phyloP scores from a whole-genome alignment of 2,113 vertebrate genomes.

The Mesembrinibis cayennensis region DNA sequence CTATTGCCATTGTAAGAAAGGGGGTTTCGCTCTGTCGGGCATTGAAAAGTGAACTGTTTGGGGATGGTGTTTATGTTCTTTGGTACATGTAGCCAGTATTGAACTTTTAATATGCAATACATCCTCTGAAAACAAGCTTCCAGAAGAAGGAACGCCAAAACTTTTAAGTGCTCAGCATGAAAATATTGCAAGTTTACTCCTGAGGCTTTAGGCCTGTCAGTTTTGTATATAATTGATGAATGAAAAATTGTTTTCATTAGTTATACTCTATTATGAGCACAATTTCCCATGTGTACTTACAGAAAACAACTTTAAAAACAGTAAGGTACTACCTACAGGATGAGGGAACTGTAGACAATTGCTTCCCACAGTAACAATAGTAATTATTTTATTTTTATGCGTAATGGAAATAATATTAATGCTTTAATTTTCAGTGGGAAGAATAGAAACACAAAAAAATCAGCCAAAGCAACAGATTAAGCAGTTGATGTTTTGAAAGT shows the following conservation, averaged over 20 bases:
- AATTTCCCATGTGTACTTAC: neutral
- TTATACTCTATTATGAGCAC: neutral
- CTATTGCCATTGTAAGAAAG: conserved; percentile 24
- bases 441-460: neutral
- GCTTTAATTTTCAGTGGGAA: neutral
- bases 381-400: neutral
- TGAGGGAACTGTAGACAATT: neutral
- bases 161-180: conserved; percentile 30
- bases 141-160: conserved; percentile 36
- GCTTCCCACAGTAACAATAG: neutral
- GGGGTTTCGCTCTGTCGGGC: conserved; percentile 11
- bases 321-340: neutral
- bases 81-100: conserved; percentile 52
- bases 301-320: neutral
- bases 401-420: neutral
- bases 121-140: conserved; percentile 67
- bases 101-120: conserved; percentile 56
- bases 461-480: conserved; percentile 4
- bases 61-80: neutral
- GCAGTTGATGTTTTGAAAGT: neutral
- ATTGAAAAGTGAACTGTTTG: conserved; percentile 44
- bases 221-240: conserved; percentile 6
- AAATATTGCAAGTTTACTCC: conserved; percentile 36
- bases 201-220: neutral
- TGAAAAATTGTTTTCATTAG: conserved; percentile 2